phyloP scores from a whole-genome alignment of 2,888 invertebrate genomes.

The Trimorus sp. region DNA sequence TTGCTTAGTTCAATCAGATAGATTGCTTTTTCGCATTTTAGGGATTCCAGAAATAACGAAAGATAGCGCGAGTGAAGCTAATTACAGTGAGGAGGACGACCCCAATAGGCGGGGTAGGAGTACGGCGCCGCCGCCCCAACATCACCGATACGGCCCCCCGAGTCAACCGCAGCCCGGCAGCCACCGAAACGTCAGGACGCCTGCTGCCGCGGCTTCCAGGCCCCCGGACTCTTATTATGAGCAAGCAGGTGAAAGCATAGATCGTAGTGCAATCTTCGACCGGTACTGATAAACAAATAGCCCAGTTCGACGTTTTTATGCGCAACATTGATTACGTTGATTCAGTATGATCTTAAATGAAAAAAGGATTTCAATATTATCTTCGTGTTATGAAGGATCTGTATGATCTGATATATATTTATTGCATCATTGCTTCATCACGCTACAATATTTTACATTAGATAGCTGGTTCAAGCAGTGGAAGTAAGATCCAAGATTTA shows the following conservation, averaged over 20 bases:
- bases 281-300: slow-evolving; percentile 68
- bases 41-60: slow-evolving; percentile 89
- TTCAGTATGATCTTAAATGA: background rate
- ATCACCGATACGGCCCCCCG: slow-evolving; percentile 75
- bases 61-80: slow-evolving; percentile 87
- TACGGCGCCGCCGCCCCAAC: slow-evolving; percentile 62
- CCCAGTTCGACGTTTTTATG: background rate
- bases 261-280: slow-evolving; percentile 59
- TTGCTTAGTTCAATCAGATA: slow-evolving; percentile 56
- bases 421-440: no score
- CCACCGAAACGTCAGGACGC: slow-evolving; percentile 73
- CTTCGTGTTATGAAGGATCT: no score
- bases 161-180: slow-evolving; percentile 74
- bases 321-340: background rate
- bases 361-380: no score
- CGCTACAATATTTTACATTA: no score
- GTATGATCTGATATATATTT: no score
- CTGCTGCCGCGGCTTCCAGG: slow-evolving; percentile 68
- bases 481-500: no score
- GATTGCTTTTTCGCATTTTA: slow-evolving; percentile 66
- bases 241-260: slow-evolving; percentile 72
- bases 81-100: slow-evolving; percentile 88
- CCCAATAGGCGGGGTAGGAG: slow-evolving; percentile 81
- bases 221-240: slow-evolving; percentile 76
- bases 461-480: no score